A percentile compares a stretch with the other conserved stretches of the same genome.
Conservation (phyloP, 2,888 invertebrate genomes). For the Aspidiotus destructor region DNA sequence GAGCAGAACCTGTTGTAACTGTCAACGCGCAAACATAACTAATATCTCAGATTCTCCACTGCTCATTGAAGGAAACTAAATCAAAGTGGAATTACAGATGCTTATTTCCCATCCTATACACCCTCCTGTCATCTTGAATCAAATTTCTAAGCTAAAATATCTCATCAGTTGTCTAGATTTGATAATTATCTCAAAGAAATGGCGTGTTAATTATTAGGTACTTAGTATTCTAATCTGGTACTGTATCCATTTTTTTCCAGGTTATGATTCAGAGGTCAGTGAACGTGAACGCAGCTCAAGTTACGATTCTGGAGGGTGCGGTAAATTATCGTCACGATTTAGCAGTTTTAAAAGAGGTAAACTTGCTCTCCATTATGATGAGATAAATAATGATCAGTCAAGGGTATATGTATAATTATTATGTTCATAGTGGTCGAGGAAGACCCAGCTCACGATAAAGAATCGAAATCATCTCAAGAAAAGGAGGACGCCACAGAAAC, state of each 20-base stretch:
- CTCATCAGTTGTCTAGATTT: too few relatives aligned
- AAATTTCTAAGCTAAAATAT: too few relatives aligned
- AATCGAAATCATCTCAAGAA: conserved; percentile 7
- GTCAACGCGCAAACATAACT: too few relatives aligned
- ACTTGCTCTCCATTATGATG: conserved; percentile 34
- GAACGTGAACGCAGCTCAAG: conserved; percentile 56
- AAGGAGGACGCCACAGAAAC: neutral
- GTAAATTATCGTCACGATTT: conserved; percentile 35
- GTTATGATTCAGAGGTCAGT: conserved; percentile 66
- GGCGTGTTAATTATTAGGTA: too few relatives aligned
- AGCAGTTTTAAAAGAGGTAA: conserved; percentile 55
- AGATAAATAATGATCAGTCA: neutral
- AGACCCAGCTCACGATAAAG: conserved; percentile 40
- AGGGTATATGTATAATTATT: neutral
- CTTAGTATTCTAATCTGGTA: too few relatives aligned
- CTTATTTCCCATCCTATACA: too few relatives aligned
- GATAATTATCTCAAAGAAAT: too few relatives aligned
- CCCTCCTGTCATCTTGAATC: too few relatives aligned
- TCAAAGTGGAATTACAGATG: too few relatives aligned
- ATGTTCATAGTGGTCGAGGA: conserved; percentile 44
- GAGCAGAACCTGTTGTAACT: too few relatives aligned
- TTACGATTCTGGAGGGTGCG: conserved; percentile 45
- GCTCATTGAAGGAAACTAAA: too few relatives aligned
- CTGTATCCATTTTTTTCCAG: conserved; percentile 41
- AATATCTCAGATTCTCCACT: too few relatives aligned